Evolutionary conservation across 2,888 invertebrate species (phyloP).

Genomic region (Patella pellucida): DNA sequence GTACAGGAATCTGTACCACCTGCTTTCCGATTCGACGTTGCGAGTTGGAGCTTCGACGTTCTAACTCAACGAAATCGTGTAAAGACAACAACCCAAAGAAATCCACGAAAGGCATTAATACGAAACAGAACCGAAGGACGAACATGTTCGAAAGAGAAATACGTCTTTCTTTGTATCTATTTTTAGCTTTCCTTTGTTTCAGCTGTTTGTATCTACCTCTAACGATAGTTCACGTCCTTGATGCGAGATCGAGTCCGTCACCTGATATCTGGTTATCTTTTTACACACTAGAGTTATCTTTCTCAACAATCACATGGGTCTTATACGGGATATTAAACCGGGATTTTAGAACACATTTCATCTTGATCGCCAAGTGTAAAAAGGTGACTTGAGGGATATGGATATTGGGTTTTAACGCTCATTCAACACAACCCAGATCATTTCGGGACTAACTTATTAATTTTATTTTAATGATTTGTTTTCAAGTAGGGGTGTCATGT

Average conservation of each 20-base stretch:
- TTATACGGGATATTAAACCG: slow-evolving; percentile 26
- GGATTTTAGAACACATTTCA: slow-evolving; percentile 24
- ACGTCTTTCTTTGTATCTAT: slow-evolving; percentile 24
- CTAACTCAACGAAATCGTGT: no score
- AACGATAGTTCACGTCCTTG: slow-evolving; percentile 22
- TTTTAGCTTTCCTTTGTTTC: slow-evolving; percentile 26
- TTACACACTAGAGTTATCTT: slow-evolving; percentile 25
- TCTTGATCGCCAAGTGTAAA: slow-evolving; percentile 13
- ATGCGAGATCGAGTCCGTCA: background rate
- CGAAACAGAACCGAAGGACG: no score
- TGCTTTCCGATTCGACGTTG: background rate
- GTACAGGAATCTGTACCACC: background rate
- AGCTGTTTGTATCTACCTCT: slow-evolving; percentile 26
- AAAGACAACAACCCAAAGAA: background rate
- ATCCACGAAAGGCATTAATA: background rate
- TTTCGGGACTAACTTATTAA: no score
- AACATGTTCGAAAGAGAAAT: slow-evolving; percentile 17
- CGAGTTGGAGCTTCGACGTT: no score
- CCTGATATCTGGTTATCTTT: slow-evolving; percentile 25
- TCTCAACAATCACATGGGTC: slow-evolving; percentile 28
- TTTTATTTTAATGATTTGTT: background rate
- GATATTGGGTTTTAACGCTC: no score
- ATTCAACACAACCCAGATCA: no score
- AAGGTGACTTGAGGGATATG: background rate
- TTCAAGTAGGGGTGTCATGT: background rate